phyloP scores from a whole-genome alignment of 2,888 invertebrate genomes.

The Tethea ocularis region DNA sequence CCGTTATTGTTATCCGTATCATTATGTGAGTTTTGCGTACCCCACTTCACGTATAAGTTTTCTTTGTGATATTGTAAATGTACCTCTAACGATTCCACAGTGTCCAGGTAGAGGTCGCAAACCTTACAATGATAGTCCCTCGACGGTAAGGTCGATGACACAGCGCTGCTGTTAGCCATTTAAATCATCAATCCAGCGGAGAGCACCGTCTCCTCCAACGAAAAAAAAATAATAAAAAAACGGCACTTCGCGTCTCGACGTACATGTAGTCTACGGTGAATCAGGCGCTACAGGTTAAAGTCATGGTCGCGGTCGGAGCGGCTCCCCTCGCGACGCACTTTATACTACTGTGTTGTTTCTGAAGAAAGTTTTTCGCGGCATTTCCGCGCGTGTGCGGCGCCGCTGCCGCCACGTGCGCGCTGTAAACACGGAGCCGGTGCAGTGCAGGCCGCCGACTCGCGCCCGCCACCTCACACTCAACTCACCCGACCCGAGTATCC shows the following conservation, averaged over 20 bases:
- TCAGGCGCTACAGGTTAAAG: constrained; percentile 74
- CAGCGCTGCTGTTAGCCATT: constrained; percentile 82
- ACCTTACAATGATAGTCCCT: constrained; percentile 89
- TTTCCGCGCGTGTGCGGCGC: constrained; percentile 69
- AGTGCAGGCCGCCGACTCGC: constrained; percentile 14
- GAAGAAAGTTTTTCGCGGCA: constrained; percentile 82
- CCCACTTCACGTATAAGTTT: constrained; percentile 90
- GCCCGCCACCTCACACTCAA: constrained; percentile 16
- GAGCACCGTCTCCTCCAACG: constrained; percentile 80
- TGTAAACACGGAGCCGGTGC: constrained; percentile 58
- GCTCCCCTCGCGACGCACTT: constrained; percentile 56
- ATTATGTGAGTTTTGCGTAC: constrained; percentile 82
- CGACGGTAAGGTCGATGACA: constrained; percentile 82
- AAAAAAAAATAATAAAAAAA: constrained; percentile 81
- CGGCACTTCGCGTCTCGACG: constrained; percentile 66
- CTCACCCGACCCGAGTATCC: constrained; percentile 27
- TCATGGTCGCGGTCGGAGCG: constrained; percentile 63
- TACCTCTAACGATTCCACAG: constrained; percentile 89
- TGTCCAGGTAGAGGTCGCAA: constrained; percentile 90
- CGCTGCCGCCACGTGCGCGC: constrained; percentile 74
- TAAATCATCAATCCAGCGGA: constrained; percentile 77
- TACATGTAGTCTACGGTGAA: constrained; percentile 71
- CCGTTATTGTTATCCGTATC: constrained; percentile 88
- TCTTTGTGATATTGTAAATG: constrained; percentile 92
- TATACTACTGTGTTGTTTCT: constrained; percentile 69